Base-by-base conservation (phyloP, 1,140 invertebrate species). In the Drosophila mayri region DNA sequence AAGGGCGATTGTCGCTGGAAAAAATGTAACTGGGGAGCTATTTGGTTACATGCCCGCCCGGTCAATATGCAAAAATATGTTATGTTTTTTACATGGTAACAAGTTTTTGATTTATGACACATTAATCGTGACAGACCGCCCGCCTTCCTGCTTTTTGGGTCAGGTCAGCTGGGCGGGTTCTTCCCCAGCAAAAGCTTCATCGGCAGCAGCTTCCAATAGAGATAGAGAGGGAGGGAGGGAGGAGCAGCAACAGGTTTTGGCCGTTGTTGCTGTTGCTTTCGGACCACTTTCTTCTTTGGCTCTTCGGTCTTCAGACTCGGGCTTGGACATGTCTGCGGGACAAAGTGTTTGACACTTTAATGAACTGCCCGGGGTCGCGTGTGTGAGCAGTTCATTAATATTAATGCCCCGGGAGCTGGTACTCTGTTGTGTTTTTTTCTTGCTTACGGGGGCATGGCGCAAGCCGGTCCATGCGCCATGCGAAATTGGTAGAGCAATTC, bases 271-370 rank as follows among this genome's bases (percentile, higher is more conserved):
- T 32, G 22, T 18, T 35, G 63, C 62, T 87, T 83, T 77, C 67
- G 67, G 67, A 58, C 58, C 82, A 90, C 70, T 90, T 81, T 77
- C 55, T 84, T 75, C 49, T 50, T 20, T 30, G 28, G 46, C 22
- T 47, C 30, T 50, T 66, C 40, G 60, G 40, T 62, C 32, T 60
- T 70, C 25, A 20, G 35, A 49, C 55, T 43, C 50, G 37, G 35
- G 28, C 58, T 63, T 16, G 62, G 70, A 75, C 64, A 70, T 86
- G 70, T 86, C 59, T 71, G 79, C 72, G 43, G 76, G 81, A 61
- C 66, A 61, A 52, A 84, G 65, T 85, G 82, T 90, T 90, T 85
- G 85, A 90, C 85, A 90, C 81, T 90, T 90, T 90, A 90, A 90
- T 88, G 85, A 84, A 88, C 84, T 78, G 85, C 77, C 70, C 25